Percentiles rank a stretch among this genome's conserved stretches.
Conservation (phyloP, 2,113 vertebrate species). For the Cavia porcellus region DNA sequence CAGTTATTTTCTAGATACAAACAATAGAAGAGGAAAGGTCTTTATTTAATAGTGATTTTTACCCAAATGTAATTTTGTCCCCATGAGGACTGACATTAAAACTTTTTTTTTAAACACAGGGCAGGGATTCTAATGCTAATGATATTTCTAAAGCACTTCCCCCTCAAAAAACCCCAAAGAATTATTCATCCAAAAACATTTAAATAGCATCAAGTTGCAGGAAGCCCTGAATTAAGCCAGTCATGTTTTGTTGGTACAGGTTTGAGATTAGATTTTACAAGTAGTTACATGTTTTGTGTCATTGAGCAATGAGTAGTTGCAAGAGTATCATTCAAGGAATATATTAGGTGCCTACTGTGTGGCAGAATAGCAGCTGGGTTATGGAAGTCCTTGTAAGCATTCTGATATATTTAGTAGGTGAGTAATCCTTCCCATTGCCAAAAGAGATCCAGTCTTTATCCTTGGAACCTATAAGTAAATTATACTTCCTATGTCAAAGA, state of each 20-base stretch:
- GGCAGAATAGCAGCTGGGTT: neutral
- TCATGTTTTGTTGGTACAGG: neutral
- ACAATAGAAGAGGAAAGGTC: neutral
- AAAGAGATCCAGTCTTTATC: neutral
- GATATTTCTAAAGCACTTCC: neutral
- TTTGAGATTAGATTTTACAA: constrained; percentile 7
- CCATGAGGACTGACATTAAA: neutral
- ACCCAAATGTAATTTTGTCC: neutral
- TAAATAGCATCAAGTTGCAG: neutral
- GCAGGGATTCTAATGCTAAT: neutral
- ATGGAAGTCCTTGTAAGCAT: neutral
- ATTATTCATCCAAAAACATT: neutral
- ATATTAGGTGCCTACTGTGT: neutral
- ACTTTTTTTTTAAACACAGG: neutral
- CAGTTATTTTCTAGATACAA: neutral
- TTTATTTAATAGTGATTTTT: neutral
- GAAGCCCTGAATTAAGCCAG: neutral
- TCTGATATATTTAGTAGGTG: neutral
- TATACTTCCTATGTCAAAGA: neutral
- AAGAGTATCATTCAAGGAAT: neutral
- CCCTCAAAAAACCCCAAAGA: neutral
- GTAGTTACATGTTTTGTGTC: neutral
- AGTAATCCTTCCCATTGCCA: neutral
- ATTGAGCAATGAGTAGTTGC: neutral
- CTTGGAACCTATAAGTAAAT: neutral